A percentile compares a stretch with the other conserved stretches of the same genome.
Evolutionary conservation across 2,888 invertebrate genomes (phyloP).

Genomic region (Amblyteles armatorius): DNA sequence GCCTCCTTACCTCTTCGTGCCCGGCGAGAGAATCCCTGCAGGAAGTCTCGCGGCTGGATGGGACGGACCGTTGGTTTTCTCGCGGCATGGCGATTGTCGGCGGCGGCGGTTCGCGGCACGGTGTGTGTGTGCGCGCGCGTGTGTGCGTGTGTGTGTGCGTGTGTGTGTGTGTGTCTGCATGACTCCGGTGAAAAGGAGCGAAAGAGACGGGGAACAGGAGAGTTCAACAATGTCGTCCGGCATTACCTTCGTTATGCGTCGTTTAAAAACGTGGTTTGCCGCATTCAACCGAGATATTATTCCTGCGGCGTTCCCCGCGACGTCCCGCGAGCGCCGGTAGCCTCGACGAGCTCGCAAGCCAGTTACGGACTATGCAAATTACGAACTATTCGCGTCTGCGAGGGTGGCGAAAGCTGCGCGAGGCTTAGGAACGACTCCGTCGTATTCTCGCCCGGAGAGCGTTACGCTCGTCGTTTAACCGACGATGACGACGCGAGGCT

Average conservation of each 20-base stretch:
- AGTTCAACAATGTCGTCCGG: slow-evolving; percentile 72
- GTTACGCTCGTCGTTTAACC: slow-evolving; percentile 19
- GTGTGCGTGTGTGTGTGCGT: too few relatives aligned
- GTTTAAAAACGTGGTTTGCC: slow-evolving; percentile 75
- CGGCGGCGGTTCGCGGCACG: neutral
- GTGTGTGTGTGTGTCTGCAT: neutral
- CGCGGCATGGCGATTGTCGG: neutral
- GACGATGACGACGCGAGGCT: slow-evolving; percentile 24
- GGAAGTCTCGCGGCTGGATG: slow-evolving; percentile 27
- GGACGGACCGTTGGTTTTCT: slow-evolving; percentile 26
- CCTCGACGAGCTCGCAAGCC: neutral
- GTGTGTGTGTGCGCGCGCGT: too few relatives aligned
- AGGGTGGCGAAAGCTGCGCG: slow-evolving; percentile 1
- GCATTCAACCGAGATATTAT: slow-evolving; percentile 75
- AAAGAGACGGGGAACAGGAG: slow-evolving; percentile 18
- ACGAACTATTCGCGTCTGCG: slow-evolving; percentile 68
- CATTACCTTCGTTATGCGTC: slow-evolving; percentile 75
- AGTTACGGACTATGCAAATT: slow-evolving; percentile 75
- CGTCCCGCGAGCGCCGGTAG: slow-evolving; percentile 25
- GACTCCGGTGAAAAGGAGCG: neutral
- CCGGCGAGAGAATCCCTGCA: slow-evolving; percentile 31
- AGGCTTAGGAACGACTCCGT: slow-evolving; percentile 35
- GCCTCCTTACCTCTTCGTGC: slow-evolving; percentile 75
- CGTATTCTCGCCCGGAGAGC: slow-evolving; percentile 21
- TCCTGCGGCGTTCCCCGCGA: slow-evolving; percentile 60